Base-by-base conservation (phyloP, 2,797 vertebrate genomes). In the Acanthiza pusilla region DNA sequence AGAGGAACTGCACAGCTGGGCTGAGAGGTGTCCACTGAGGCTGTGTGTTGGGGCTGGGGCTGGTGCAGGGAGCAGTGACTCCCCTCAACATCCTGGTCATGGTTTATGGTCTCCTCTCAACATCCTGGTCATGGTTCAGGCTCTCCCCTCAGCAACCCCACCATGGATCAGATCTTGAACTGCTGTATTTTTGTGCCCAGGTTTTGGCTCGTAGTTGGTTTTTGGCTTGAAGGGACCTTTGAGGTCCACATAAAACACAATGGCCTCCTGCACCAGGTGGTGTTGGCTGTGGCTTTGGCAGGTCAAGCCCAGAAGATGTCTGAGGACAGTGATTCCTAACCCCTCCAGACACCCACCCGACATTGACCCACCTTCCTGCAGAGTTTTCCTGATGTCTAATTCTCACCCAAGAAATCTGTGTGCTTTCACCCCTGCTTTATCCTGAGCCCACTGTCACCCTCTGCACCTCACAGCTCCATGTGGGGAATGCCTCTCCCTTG, bases 11-110 rank as follows among this genome's bases (percentile, higher is more conserved):
- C 38, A 34, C 14, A 27, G 5, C 23, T 2, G 4, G 23, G 38
- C 27, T 23, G 38, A 68, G 62, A 47, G 30, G 21, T 51, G 61
- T 45, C 51, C 53, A 42, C 7, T 3, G 8, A 65, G 50, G 47
- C n/a, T 25, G 0, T 0, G 3, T 3, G 16, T 19, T 57, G 78
- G 51, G 60, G 27, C 11, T 0, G 1, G 14, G 57, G 70, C 38
- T 4, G 5, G 12, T 12, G 23, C 14, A 5, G 53, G 54, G 40
- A 82, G 57, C 16, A 21, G 36, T 45, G 51, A 36, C 27, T 85
- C 36, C 38, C n/a, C 42, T 60, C 58, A 43, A 2, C 15, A 42
- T 15, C 42, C 42, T 15, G 16, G 15, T 16, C 42, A 42, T 22
- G 14, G 65, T 10, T 27, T 32, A 34, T 43, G 43, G n/a, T 8